Evolutionary conservation across 1,140 invertebrate species (phyloP).

Genomic region (Drosophila truncata): DNA sequence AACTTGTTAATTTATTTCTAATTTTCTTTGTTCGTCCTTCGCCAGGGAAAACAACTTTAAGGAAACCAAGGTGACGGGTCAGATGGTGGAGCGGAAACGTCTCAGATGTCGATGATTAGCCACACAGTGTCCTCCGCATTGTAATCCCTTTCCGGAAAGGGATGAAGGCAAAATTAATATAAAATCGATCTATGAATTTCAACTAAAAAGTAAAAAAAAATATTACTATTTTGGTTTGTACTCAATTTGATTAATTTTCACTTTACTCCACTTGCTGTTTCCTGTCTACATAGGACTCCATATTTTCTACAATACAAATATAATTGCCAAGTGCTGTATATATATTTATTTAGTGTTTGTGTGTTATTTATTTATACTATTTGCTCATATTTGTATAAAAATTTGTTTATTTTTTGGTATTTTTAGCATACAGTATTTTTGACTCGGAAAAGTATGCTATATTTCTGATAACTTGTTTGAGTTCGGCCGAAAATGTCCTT

Average conservation of each 20-base stretch:
- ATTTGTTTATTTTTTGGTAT: not conserved
- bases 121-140: not conserved
- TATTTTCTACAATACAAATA: not conserved
- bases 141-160: not conserved
- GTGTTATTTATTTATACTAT: not conserved
- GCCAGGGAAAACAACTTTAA: conserved; percentile 39
- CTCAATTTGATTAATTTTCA: not conserved
- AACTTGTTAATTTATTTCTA: conserved; percentile 82
- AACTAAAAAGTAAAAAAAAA: too few species aligned
- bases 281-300: not conserved
- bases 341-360: not conserved
- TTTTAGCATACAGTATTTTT: not conserved
- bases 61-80: conserved; percentile 25
- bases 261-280: not conserved
- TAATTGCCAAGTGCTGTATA: not conserved
- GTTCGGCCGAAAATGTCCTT: not conserved
- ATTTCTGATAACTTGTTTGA: not conserved
- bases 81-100: not conserved
- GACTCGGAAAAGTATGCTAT: not conserved
- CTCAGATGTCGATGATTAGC: not conserved
- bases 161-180: not conserved
- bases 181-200: not conserved
- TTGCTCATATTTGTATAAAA: not conserved
- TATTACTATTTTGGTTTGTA: too few species aligned
- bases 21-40: conserved; percentile 73